These are phyloP conservation scores for Gallinago nigripennis DNA, from an alignment of 2,797 vertebrate genomes.

Conservation along the genomic window DNA sequence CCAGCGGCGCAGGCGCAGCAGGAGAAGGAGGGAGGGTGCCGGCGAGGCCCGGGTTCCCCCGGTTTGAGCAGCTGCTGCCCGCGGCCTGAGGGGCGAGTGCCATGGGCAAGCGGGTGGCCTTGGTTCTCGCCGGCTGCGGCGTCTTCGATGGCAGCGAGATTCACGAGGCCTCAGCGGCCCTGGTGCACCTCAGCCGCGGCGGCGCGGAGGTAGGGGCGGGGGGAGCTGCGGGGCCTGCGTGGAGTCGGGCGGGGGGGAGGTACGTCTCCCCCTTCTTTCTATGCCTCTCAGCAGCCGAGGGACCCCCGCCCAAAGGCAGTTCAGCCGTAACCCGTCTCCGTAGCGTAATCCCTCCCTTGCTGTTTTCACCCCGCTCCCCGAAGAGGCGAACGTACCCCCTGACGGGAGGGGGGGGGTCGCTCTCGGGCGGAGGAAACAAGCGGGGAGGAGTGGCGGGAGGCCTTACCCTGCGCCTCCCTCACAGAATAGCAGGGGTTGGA, in stretches of 20 bases:
- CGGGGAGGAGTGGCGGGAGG: background rate
- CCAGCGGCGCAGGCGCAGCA: background rate
- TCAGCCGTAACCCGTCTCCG: background rate
- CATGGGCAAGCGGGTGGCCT: conserved; percentile 76
- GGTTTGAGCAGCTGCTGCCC: accelerated
- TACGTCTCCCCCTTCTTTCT: accelerated
- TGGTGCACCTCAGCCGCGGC: conserved; percentile 82
- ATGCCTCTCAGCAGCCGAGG: background rate
- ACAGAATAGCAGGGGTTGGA: background rate
- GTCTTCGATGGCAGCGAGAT: conserved; percentile 83
- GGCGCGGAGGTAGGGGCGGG: conserved; percentile 69
- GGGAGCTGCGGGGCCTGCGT: accelerated
- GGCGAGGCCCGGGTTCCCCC: accelerated
- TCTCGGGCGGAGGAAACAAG: accelerated
- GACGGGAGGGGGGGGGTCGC: accelerated
- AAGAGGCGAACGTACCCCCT: accelerated
- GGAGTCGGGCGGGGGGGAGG: background rate
- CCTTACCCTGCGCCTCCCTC: too few species aligned
- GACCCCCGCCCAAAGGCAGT: accelerated
- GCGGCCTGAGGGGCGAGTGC: background rate
- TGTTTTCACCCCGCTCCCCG: background rate
- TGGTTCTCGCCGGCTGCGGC: conserved; percentile 84
- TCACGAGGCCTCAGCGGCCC: conserved; percentile 78
- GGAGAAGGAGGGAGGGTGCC: accelerated
- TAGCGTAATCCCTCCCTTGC: accelerated